Conservation (phyloP, 2,113 vertebrate genomes). For the Gobius niger region DNA sequence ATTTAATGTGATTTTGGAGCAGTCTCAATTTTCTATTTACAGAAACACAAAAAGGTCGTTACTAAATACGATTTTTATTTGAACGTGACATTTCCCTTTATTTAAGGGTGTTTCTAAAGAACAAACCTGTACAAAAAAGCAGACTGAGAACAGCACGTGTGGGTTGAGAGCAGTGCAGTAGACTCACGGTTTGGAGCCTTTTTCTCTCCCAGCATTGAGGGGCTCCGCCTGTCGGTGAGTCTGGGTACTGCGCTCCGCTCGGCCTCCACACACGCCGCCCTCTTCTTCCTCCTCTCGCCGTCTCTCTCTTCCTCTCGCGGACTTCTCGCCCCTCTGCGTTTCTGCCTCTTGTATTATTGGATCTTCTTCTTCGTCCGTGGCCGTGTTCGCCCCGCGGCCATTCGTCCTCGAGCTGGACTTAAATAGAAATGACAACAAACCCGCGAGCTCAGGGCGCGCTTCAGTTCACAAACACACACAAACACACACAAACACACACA, state of each 20-base stretch:
- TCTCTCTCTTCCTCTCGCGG: background rate
- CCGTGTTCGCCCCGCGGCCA: conserved; percentile 9
- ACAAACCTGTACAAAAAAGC: too few relatives aligned
- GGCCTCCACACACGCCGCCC: background rate
- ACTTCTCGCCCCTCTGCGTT: background rate
- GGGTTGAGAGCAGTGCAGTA: conserved; percentile 11
- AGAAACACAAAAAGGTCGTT: too few relatives aligned
- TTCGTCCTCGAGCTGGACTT: background rate
- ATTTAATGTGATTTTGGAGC: too few relatives aligned
- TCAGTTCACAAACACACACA: background rate
- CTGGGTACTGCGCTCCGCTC: conserved; percentile 12
- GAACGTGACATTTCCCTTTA: too few relatives aligned
- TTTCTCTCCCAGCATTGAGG: conserved; percentile 44
- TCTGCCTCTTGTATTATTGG: background rate
- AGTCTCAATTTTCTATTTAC: too few relatives aligned
- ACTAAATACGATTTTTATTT: too few relatives aligned
- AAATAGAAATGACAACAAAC: conserved; percentile 10
- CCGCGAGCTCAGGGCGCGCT: background rate
- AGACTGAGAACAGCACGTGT: too few relatives aligned
- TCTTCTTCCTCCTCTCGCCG: background rate
- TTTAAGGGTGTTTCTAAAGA: too few relatives aligned
- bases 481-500: too few relatives aligned
- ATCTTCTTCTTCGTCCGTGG: background rate
- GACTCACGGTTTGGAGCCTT: conserved; percentile 15
- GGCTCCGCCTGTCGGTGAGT: conserved; percentile 75